These are phyloP conservation scores for Beris chalybata DNA, from an alignment of 2,888 invertebrate species.

Conservation along the genomic window DNA sequence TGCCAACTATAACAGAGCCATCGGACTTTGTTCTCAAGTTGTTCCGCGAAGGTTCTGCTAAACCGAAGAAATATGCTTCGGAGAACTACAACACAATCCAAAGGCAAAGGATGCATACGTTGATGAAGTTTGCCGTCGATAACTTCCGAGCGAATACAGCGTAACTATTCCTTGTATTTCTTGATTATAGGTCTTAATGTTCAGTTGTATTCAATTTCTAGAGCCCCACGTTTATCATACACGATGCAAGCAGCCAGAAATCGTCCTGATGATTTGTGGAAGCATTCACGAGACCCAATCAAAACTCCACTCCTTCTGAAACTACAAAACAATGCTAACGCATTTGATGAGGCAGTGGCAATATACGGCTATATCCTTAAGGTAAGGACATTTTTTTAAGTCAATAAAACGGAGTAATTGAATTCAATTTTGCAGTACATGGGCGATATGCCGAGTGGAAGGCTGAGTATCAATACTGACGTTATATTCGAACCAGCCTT, in stretches of 20 bases:
- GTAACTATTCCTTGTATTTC: conserved; percentile 29
- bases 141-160: conserved; percentile 65
- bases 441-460: conserved; percentile 88
- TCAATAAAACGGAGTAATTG: neutral
- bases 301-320: conserved; percentile 80
- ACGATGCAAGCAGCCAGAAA: conserved; percentile 67
- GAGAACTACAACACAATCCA: conserved; percentile 62
- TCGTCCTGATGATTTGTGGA: conserved; percentile 77
- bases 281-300: conserved; percentile 77
- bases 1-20: conserved; percentile 81
- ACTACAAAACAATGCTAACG: conserved; percentile 68
- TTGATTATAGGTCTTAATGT: neutral
- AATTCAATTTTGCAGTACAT: conserved; percentile 61
- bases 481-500: conserved; percentile 81
- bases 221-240: conserved; percentile 62
- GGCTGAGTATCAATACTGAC: conserved; percentile 80
- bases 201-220: conserved; percentile 42
- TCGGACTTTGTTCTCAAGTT: conserved; percentile 66
- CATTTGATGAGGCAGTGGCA: conserved; percentile 72
- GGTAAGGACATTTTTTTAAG: conserved; percentile 57
- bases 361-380: conserved; percentile 75
- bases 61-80: conserved; percentile 55
- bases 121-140: conserved; percentile 80
- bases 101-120: conserved; percentile 74
- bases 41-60: conserved; percentile 62